Percentiles rank a stretch among this genome's conserved stretches.
These are phyloP conservation scores for Drosophila lutescens DNA, from an alignment of 2,888 invertebrate species.

Conservation along the genomic window DNA sequence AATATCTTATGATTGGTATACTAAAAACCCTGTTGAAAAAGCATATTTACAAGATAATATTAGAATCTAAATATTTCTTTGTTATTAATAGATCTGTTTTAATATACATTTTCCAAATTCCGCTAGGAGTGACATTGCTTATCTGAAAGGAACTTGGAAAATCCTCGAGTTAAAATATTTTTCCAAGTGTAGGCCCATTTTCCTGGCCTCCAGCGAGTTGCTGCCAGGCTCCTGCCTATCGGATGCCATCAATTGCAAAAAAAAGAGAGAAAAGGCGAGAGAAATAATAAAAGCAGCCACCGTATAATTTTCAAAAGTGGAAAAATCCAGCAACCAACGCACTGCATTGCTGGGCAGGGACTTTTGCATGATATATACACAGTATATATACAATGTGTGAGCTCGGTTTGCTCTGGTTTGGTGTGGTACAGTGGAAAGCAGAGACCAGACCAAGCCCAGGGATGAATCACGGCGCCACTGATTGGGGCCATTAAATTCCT, in stretches of 20 bases:
- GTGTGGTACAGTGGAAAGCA: constrained; percentile 56
- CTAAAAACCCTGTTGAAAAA: no score
- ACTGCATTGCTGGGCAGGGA: constrained; percentile 48
- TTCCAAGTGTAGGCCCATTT: constrained; percentile 30
- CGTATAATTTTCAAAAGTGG: constrained; percentile 80
- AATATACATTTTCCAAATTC: no score
- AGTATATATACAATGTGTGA: constrained; percentile 37
- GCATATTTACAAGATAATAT: not conserved
- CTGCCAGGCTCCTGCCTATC: constrained; percentile 69
- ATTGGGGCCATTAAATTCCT: constrained; percentile 24
- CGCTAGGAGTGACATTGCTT: no score
- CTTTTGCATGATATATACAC: constrained; percentile 21
- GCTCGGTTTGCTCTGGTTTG: constrained; percentile 32
- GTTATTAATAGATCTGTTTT: no score
- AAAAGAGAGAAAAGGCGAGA: constrained; percentile 39
- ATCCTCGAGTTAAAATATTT: not conserved
- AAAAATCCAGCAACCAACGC: constrained; percentile 55
- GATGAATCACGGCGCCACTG: constrained; percentile 42
- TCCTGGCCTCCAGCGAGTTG: constrained; percentile 33
- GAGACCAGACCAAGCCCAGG: constrained; percentile 9
- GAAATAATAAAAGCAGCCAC: constrained; percentile 52
- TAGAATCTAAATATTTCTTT: not conserved
- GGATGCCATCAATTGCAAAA: constrained; percentile 76
- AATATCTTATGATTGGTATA: no score
- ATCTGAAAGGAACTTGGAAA: not conserved